Percentiles rank a stretch among this genome's conserved stretches.
Evolutionary conservation across 2,797 vertebrate genomes (phyloP).

Genomic region (Sciurus vulgaris): DNA sequence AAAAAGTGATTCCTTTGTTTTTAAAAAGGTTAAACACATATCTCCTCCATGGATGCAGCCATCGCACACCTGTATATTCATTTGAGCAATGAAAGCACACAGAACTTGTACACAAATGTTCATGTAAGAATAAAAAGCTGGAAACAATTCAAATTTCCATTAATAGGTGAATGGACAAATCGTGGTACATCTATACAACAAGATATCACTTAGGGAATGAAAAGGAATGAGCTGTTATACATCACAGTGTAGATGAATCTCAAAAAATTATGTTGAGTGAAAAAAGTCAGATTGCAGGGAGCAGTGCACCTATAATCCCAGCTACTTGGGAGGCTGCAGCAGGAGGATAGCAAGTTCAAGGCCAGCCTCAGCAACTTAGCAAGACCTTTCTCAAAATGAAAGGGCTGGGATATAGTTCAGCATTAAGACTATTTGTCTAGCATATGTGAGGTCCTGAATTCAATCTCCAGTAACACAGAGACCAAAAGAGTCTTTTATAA

Average conservation of each 20-base stretch:
- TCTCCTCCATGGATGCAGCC: not conserved
- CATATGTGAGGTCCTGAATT: no score
- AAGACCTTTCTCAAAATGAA: no score
- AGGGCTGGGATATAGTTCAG: no score
- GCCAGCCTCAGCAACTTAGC: no score
- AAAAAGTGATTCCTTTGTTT: not conserved
- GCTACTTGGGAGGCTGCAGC: no score
- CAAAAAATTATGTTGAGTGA: conserved; percentile 13
- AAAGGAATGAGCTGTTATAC: not conserved
- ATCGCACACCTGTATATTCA: not conserved
- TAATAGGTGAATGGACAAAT: not conserved
- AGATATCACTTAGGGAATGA: not conserved
- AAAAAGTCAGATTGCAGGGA: not conserved
- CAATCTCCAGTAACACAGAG: no score
- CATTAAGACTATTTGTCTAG: no score
- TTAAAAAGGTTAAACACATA: not conserved
- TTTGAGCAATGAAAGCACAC: not conserved
- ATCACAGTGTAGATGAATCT: not conserved
- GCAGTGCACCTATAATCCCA: no score
- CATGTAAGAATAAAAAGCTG: not conserved
- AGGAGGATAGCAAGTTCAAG: no score
- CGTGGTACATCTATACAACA: not conserved
- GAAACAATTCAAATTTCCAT: not conserved
- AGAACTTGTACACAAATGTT: not conserved
- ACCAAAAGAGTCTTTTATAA: not conserved